Conservation (phyloP, 2,113 vertebrate species). For the Dicaeum eximium region DNA sequence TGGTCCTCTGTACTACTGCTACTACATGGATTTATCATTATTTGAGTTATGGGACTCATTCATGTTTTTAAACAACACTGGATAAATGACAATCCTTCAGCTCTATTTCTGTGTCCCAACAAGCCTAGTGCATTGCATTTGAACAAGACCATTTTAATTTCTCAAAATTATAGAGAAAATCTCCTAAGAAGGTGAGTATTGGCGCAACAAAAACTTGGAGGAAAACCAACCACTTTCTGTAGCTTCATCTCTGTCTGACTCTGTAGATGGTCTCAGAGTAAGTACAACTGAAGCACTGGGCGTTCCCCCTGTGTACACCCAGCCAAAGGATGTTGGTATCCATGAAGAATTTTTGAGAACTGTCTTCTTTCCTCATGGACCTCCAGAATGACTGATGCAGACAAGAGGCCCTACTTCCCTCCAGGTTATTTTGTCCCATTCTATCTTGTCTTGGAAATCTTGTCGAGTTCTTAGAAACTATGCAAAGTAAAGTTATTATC, state of each 20-base stretch:
- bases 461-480: background rate
- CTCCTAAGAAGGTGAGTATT: background rate
- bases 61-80: background rate
- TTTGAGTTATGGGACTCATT: background rate
- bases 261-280: background rate
- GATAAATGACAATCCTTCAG: background rate
- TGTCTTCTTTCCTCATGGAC: background rate
- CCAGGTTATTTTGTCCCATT: background rate
- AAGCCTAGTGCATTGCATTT: background rate
- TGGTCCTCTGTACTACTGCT: background rate
- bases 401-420: background rate
- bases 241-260: background rate
- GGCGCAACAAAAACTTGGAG: background rate
- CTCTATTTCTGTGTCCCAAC: background rate
- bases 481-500: background rate
- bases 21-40: background rate
- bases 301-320: background rate
- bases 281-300: background rate
- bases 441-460: background rate
- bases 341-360: background rate
- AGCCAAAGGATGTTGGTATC: background rate
- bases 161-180: background rate
- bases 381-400: background rate
- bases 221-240: background rate
- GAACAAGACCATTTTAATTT: background rate